Evolutionary conservation across 2,888 invertebrate genomes (phyloP), one percentile per base, ranked within the genome.

Genomic region (Eumerus sabulonum): DNA sequence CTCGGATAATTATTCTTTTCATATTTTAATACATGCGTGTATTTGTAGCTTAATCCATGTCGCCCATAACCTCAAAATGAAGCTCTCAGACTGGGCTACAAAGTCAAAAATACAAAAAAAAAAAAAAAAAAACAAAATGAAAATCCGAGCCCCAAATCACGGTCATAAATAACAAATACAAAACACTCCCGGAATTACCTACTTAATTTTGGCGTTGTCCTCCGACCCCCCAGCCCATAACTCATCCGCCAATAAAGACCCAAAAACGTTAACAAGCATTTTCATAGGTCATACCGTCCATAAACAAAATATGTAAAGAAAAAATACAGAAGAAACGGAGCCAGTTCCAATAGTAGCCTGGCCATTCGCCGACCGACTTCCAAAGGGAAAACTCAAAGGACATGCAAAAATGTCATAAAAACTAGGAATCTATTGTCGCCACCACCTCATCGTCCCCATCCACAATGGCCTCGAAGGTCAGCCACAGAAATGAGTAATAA

Each of bases 371-470:
- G 17, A 36, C 36, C 27, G 19, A 51, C 48, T 40, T 11, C 13
- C 17, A 42, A 42, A 17, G 7, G n/a, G 13, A 27, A 9, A 54
- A 64, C 64, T 63, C 64, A 64, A 74, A 79, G 79, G 74, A 79
- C 79, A 79, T 74, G 79, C 74, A 59, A 74, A 70, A 70, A 70
- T 70, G 79, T 70, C 74, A 51, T 79, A 79, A 79, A 79, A 79
- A 54, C 73, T 60, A 40, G 14, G 64, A 70, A 73, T 79, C 79
- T 73, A 79, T 79, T 50, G 16, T 35, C 16, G 19, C 3, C 48
- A 16, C 54, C 47, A 9, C 42, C 56, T 4, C 59, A 12, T 36
- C 12, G 1, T 38, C 35, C 42, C 57, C 76, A 68, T 4, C 7
- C 7, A 7, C 27, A 2, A 27, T 27, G 27, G 27, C 27, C 7